A percentile compares a stretch with the other conserved stretches of the same genome.
These are phyloP conservation scores for Festucalex cinctus DNA, from an alignment of 2,113 vertebrate genomes.

Conservation along the genomic window DNA sequence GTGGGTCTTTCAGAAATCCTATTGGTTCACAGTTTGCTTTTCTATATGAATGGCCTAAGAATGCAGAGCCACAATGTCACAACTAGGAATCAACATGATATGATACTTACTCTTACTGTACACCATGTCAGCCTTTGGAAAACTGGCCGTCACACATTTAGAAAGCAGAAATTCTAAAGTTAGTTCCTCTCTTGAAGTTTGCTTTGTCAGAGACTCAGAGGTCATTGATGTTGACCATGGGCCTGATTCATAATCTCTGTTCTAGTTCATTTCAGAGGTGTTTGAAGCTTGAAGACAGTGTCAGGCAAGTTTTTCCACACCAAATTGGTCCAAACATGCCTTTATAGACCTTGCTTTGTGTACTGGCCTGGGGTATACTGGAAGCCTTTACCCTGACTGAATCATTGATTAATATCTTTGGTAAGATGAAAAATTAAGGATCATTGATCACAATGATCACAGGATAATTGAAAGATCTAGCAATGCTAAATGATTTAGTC, in stretches of 20 bases:
- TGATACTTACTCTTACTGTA: neutral
- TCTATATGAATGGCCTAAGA: neutral
- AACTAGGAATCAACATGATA: neutral
- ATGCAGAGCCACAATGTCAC: neutral
- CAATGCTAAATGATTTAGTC: too few relatives aligned
- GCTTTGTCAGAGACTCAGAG: neutral
- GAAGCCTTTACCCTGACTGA: neutral
- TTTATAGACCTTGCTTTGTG: neutral
- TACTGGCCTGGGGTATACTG: neutral
- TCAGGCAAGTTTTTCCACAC: neutral
- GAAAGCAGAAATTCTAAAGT: neutral
- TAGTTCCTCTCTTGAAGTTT: neutral
- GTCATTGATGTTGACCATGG: neutral
- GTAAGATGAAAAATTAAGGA: neutral
- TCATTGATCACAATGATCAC: too few relatives aligned
- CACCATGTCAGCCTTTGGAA: neutral
- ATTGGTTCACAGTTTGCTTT: neutral
- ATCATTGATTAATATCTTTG: neutral
- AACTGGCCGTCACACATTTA: neutral
- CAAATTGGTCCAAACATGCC: neutral
- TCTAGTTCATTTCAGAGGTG: neutral
- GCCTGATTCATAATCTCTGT: neutral
- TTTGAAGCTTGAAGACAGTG: neutral
- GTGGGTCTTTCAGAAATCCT: neutral
- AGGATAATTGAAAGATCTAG: too few relatives aligned